Evolutionary conservation across 2,888 invertebrate genomes (phyloP).

Genomic region (Strigamia transsilvanica): DNA sequence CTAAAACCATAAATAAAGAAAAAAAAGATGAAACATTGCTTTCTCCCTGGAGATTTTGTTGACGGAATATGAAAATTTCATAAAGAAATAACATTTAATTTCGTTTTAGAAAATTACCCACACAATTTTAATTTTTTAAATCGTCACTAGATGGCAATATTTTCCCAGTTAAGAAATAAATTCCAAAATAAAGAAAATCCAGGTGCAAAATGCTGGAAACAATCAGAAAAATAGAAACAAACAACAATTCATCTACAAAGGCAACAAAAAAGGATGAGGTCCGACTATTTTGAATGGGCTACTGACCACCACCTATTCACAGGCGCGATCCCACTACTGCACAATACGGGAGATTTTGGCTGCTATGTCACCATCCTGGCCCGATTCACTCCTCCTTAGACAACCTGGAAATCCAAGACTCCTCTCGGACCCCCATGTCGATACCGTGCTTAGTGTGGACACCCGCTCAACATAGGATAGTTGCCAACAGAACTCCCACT

Average conservation of each 20-base stretch:
- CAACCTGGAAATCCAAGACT: constrained; percentile 85
- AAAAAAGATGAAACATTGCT: no score
- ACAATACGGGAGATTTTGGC: constrained; percentile 98
- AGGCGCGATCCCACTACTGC: constrained; percentile 99
- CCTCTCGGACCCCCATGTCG: constrained; percentile 92
- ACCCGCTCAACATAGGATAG: constrained; percentile 82
- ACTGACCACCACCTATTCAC: constrained; percentile 82
- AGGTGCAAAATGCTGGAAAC: no score
- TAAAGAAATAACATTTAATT: no score
- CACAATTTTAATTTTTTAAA: no score
- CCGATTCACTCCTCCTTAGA: constrained; percentile 97
- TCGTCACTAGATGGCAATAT: no score
- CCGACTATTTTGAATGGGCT: constrained; percentile 84
- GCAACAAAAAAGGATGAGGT: constrained; percentile 74
- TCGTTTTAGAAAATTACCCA: no score
- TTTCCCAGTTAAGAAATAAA: no score
- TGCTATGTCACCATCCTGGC: constrained; percentile 99
- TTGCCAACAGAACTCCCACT: constrained; percentile 77
- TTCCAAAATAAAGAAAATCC: no score
- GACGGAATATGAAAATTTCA: no score
- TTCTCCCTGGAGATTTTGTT: no score
- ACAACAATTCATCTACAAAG: constrained; percentile 52
- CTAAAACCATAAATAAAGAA: not conserved
- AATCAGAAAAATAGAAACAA: constrained; percentile 54
- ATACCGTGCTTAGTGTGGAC: constrained; percentile 94